phyloP scores from a whole-genome alignment of 2,113 vertebrate species.

The Shinisaurus crocodilurus region DNA sequence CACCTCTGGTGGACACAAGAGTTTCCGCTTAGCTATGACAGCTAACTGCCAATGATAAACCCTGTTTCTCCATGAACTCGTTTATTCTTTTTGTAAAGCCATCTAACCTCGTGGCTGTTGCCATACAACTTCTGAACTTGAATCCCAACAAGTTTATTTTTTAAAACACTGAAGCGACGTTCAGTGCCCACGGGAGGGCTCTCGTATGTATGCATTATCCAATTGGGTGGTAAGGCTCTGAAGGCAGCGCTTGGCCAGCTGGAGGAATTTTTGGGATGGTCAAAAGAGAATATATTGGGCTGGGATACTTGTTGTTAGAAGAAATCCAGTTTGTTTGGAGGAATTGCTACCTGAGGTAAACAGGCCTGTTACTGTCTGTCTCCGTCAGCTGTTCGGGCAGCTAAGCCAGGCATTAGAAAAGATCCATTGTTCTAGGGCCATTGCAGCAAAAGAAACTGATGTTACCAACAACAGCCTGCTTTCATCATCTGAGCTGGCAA shows the following conservation, averaged over 20 bases:
- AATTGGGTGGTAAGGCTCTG: background rate
- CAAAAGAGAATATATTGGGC: background rate
- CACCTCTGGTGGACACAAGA: no score
- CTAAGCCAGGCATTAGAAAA: background rate
- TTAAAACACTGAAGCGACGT: background rate
- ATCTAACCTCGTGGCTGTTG: background rate
- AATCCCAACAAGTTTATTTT: no score
- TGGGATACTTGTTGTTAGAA: rapidly evolving
- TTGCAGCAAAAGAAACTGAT: background rate
- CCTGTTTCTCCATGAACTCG: background rate
- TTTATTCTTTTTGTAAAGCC: no score
- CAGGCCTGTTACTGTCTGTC: conserved; percentile 28
- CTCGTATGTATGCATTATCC: background rate
- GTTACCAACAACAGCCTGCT: conserved; percentile 1
- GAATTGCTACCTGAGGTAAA: background rate
- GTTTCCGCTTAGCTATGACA: background rate
- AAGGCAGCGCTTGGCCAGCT: background rate
- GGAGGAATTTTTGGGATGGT: no score
- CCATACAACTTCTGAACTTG: background rate
- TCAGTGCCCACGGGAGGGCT: no score
- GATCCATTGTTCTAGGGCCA: conserved; percentile 43
- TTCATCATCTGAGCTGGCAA: conserved; percentile 57
- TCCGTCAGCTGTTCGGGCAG: conserved; percentile 62
- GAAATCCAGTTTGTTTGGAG: conserved; percentile 5
- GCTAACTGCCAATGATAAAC: background rate